phyloP scores from a whole-genome alignment of 1,140 invertebrate genomes.

The Macrobrachium rosenbergii region DNA sequence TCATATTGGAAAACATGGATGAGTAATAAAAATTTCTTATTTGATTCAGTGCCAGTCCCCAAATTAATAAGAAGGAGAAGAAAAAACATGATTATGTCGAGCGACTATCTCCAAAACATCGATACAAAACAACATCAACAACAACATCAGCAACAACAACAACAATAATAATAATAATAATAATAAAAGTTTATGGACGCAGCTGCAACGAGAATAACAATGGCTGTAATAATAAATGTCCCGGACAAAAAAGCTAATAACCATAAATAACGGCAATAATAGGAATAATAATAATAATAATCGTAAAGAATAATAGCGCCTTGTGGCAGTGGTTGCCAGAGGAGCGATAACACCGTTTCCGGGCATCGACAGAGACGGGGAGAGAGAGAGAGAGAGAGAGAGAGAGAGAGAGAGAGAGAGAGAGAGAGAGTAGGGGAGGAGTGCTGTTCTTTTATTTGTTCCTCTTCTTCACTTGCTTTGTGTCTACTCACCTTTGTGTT shows the following conservation, averaged over 20 bases:
- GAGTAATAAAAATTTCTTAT: too few species aligned
- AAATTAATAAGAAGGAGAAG: too few species aligned
- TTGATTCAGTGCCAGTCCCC: too few species aligned
- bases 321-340: neutral
- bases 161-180: neutral
- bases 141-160: too few species aligned
- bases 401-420: constrained; percentile 24
- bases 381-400: constrained; percentile 37
- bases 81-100: too few species aligned
- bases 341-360: neutral
- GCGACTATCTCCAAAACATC: too few species aligned
- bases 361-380: constrained; percentile 2
- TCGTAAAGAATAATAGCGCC: neutral
- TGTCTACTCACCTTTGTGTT: neutral
- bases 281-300: constrained; percentile 6
- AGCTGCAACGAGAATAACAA: neutral
- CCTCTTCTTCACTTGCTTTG: neutral
- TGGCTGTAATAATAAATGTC: constrained; percentile 11
- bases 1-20: too few species aligned
- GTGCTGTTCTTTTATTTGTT: constrained; percentile 66
- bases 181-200: neutral
- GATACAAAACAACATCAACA: too few species aligned
- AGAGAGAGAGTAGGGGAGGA: constrained; percentile 48
- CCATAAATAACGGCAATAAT: constrained; percentile 30
- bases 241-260: constrained; percentile 15